Base-by-base conservation (phyloP, 2,113 vertebrate genomes). In the Elachura formosa region DNA sequence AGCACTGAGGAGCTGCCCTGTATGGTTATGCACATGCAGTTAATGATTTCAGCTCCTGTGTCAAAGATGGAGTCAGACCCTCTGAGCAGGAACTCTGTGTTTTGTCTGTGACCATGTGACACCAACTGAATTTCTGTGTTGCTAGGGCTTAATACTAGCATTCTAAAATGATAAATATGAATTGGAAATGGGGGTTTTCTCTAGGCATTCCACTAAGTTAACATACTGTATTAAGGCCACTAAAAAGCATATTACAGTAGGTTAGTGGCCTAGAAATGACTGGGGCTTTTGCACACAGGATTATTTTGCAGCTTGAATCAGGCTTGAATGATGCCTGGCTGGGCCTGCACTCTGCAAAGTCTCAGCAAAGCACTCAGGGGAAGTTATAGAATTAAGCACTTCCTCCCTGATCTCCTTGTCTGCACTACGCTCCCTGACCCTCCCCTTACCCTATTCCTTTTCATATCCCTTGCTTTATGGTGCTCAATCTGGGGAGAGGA, bases 381-480 rank as follows among this genome's bases (percentile, higher is more conserved):
- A 85, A 61, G 45, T 41, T 74, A 62, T 9, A 38, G 68, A 81
- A 71, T 62, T 84, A 77, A 89, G 19, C 19, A 31, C 17, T 74
- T 89, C 43, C 46, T 73, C 18, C 14, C 29, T 33, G 20, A 68
- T 41, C 45, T 38, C 43, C 66, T 79, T 26, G 79, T 43, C 10
- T 40, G 41, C 1, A 0, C 9, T 59, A 6, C 28, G 69, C 15
- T 73, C 28, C 22, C 36, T 90, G 7, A 34, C 54, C 21, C 13
- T 82, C 8, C 11, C 14, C 21, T 66, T 46, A 11, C n/a, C 16
- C 10, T 38, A 0, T 48, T 10, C 24, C 5, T 80, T 34, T 38
- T 24, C 3, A 33, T 46, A 3, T 24, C 20, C 31, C 4, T 69
- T 0, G 0, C 41, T 62, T 52, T 23, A 1, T 23, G 3, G 8